These are phyloP conservation scores for Pogoniulus pusillus DNA, from an alignment of 2,797 vertebrate genomes.

Conservation along the genomic window DNA sequence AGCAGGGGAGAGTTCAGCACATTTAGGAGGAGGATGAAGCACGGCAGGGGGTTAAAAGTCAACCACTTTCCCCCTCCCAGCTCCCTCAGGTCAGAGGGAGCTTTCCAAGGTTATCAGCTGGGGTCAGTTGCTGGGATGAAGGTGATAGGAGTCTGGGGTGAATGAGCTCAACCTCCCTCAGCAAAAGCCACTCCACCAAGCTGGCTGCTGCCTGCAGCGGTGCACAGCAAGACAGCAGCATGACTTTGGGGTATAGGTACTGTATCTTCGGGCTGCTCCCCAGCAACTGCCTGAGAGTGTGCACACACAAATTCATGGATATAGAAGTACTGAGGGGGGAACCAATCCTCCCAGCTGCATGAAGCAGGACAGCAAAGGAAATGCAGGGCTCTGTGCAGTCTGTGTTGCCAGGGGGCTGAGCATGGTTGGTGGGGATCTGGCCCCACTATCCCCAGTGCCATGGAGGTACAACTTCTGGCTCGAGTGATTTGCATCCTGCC, in stretches of 20 bases:
- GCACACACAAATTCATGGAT: not conserved
- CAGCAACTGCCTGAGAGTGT: accelerated
- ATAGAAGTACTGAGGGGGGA: accelerated
- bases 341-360: not conserved
- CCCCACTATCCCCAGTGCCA: accelerated
- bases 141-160: accelerated
- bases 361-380: not conserved
- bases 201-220: not conserved
- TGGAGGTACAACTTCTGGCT: accelerated
- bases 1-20: not conserved
- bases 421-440: accelerated
- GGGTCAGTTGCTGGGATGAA: not conserved
- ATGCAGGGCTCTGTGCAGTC: accelerated
- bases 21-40: not conserved
- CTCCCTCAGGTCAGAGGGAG: not conserved
- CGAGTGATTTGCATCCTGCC: not conserved
- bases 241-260: not conserved
- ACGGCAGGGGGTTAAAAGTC: slow-evolving; percentile 15
- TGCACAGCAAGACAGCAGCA: accelerated
- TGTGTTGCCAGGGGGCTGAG: accelerated
- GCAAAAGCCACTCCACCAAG: not conserved
- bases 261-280: accelerated
- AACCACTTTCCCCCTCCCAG: not conserved
- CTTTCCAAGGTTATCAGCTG: slow-evolving; percentile 36
- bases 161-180: not conserved